Evolutionary conservation across 2,888 invertebrate species (phyloP).

Genomic region (Agriotes lineatus): DNA sequence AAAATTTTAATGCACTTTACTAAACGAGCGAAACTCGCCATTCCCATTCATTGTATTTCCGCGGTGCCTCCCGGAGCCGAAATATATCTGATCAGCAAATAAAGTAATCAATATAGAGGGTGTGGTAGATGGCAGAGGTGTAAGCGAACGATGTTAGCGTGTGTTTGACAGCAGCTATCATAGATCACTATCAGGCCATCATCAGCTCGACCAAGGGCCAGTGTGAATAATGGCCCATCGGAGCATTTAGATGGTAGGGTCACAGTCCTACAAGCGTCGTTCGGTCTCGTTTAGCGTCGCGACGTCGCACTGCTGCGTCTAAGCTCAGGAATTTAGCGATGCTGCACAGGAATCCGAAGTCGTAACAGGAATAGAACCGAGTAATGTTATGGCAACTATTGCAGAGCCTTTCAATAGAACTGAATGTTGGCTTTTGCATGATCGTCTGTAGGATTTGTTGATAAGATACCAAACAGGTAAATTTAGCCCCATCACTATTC

Average conservation of each 20-base stretch:
- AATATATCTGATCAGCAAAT: conserved; percentile 40
- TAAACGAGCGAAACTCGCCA: too few relatives aligned
- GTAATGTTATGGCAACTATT: conserved; percentile 30
- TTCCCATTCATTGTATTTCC: too few relatives aligned
- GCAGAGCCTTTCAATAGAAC: conserved; percentile 32
- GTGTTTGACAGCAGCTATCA: conserved; percentile 49
- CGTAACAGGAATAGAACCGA: conserved; percentile 32
- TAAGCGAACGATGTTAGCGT: conserved; percentile 46
- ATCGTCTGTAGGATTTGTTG: conserved; percentile 5
- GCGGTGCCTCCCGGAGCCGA: too few relatives aligned
- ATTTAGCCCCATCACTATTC: too few relatives aligned
- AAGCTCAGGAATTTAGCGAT: conserved; percentile 36
- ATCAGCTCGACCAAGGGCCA: conserved; percentile 45
- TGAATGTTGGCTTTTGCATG: conserved; percentile 23
- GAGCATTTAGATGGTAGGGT: conserved; percentile 39
- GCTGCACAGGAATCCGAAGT: conserved; percentile 28
- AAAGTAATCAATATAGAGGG: conserved; percentile 42
- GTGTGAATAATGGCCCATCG: conserved; percentile 49
- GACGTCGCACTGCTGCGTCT: conserved; percentile 28
- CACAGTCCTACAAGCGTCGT: conserved; percentile 43
- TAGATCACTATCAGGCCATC: conserved; percentile 49
- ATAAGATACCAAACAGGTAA: conserved; percentile 1
- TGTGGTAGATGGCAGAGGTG: conserved; percentile 42
- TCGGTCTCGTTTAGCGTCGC: conserved; percentile 40
- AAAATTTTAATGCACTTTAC: too few relatives aligned